Evolutionary conservation across 2,113 vertebrate species (phyloP), one percentile per base, ranked within the genome.

Genomic region (Girardinichthys multiradiatus): DNA sequence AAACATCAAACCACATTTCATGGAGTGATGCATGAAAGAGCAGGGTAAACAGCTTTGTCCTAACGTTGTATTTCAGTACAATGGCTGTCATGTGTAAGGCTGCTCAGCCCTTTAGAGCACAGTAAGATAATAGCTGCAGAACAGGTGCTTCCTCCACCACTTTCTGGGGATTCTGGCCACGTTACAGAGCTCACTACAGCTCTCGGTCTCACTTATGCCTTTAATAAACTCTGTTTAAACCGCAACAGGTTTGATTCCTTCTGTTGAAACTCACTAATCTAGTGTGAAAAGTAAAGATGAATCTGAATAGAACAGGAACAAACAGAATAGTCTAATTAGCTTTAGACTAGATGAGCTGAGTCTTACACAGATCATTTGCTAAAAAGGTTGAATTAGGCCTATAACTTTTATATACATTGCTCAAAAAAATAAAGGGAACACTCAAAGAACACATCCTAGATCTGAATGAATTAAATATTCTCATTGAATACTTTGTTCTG

Each of bases 91-190:
- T 89, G 74, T 86, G 87, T 91, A 88, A 90, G 78, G 71, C 75
- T 64, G 54, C 79, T 64, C 27, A 77, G 72, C 58, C 78, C 86
- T 88, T 86, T 72, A 72, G n/a, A 85, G 81, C 24, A 3, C 79
- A 57, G 68, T 62, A 51, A 84, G 90, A 92, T 89, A 91, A 87
- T 61, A 72, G 59, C 71, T 75, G 54, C 35, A 64, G 59, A 85
- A 85, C 94, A 94, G 94, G 93, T 94, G 94, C 90, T 94, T 94
- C 94, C 94, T 93, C 85, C 66, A 26, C 66, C 4, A 84, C 80
- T 61, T 86, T 80, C 79, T 60, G 31, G 78, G 76, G 76, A 69
- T 63, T 59, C 35, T 11, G 26, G 58, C 61, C 51, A 64, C 77
- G 70, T 33, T 71, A 48, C 77, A 68, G 64, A 51, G 63, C 35